phyloP scores from a whole-genome alignment of 2,888 invertebrate genomes.

The Cheilosia variabilis region DNA sequence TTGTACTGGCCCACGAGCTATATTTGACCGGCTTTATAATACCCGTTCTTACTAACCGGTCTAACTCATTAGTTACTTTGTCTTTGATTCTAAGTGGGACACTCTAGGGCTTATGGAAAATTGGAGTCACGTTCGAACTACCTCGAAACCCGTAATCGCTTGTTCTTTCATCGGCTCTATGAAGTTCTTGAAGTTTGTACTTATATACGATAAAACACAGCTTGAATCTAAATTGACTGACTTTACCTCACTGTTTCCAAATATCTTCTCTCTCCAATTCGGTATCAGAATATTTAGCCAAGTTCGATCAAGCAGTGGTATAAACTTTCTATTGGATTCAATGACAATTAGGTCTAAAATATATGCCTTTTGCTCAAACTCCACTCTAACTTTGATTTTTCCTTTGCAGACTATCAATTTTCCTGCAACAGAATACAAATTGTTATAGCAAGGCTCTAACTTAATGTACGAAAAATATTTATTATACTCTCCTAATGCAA shows the following conservation, averaged over 20 bases:
- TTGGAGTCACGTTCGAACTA: constrained; percentile 6
- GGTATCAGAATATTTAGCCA: constrained; percentile 16
- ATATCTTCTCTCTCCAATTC: not conserved
- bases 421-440: not conserved
- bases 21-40: constrained; percentile 27
- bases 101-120: constrained; percentile 18
- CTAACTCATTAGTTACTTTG: constrained; percentile 14
- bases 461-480: constrained; percentile 17
- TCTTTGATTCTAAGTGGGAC: constrained; percentile 36
- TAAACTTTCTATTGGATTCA: not conserved
- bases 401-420: not conserved
- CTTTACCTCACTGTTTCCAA: constrained; percentile 3
- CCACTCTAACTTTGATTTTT: constrained; percentile 33
- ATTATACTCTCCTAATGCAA: constrained; percentile 25
- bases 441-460: constrained; percentile 15
- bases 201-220: not conserved
- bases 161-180: not conserved
- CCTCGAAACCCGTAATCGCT: constrained; percentile 1
- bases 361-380: constrained; percentile 4
- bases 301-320: constrained; percentile 1
- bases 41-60: constrained; percentile 19
- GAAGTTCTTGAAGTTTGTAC: not conserved
- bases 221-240: constrained; percentile 9
- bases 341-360: constrained; percentile 11
- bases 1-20: constrained; percentile 10